Conservation (phyloP, 2,797 vertebrate genomes). For the Parauchenoglanis ngamensis region DNA sequence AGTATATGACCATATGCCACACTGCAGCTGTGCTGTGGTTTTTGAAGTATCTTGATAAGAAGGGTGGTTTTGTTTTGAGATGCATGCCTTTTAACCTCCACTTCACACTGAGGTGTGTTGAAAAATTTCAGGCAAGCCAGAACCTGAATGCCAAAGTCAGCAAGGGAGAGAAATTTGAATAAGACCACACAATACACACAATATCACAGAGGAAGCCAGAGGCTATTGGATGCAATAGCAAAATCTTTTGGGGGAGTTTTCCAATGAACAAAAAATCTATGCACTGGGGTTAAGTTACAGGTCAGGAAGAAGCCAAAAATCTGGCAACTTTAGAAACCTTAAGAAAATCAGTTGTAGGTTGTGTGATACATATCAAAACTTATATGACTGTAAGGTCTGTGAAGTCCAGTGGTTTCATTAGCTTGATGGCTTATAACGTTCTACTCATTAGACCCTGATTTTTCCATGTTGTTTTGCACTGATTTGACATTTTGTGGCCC, state of each 20-base stretch:
- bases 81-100: slow-evolving; percentile 36
- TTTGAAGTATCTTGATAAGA: slow-evolving; percentile 32
- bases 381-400: neutral
- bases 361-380: neutral
- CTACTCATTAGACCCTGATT: neutral
- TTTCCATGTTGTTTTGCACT: slow-evolving; percentile 31
- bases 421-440: neutral
- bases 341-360: neutral
- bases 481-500: slow-evolving; percentile 27
- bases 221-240: neutral
- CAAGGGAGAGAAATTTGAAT: slow-evolving; percentile 17
- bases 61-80: slow-evolving; percentile 43
- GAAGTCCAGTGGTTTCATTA: neutral
- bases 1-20: neutral
- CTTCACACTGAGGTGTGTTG: slow-evolving; percentile 39
- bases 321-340: neutral
- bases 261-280: neutral
- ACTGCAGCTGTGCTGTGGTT: slow-evolving; percentile 39
- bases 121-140: slow-evolving; percentile 38
- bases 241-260: slow-evolving; percentile 1
- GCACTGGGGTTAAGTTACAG: neutral
- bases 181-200: slow-evolving; percentile 7
- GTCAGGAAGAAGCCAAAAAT: neutral
- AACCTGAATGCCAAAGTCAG: slow-evolving; percentile 27
- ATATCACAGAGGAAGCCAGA: slow-evolving; percentile 3